Evolutionary conservation across 2,797 vertebrate species (phyloP), one percentile per base, ranked within the genome.

Genomic region (Cossypha dichroa): DNA sequence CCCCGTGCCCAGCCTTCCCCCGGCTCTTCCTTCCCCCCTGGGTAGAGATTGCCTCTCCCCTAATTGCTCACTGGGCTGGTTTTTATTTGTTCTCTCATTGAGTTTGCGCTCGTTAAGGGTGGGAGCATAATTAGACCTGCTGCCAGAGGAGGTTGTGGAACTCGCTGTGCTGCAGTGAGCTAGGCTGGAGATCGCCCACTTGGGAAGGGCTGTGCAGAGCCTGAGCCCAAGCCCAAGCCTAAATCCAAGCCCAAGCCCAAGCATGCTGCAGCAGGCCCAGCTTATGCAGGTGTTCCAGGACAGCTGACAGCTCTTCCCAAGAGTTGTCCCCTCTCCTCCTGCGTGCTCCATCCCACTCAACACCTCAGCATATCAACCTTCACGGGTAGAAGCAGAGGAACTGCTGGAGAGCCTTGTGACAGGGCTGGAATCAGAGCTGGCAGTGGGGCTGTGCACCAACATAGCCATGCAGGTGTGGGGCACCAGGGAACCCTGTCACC

Each of bases 61-160:
- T 82, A 87, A 94, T 89, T 92, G 90, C 86, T 93, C 84, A 40
- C 90, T 63, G 68, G 68, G 92, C 96, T 95, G 93, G 92, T 89
- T 93, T 94, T 79, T 55, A 89, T 91, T 94, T 96, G 90, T 95
- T 95, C 94, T 87, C 41, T 90, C 52, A 36, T 80, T 67, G 73
- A 91, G 84, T 21, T 43, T 25, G 81, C 1, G 1, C 87, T 94
- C 62, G 4, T 70, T 72, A 69, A 79, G 90, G 94, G 78, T 11
- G 36, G 92, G 86, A 95, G 54, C 75, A 5, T 85, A 94, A 91
- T 91, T 72, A 92, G 86, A 91, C 68, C 49, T 74, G 60, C 78
- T 95, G 92, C 92, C 58, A 67, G 77, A 54, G 64, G 78, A 96
- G 86, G 75, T 4, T 19, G 92, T 91, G 74, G 92, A 96, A 91